Percentiles rank a stretch among this genome's conserved stretches.
Evolutionary conservation across 1,140 invertebrate species (phyloP).

Genomic region (Rhopalosiphum maidis): DNA sequence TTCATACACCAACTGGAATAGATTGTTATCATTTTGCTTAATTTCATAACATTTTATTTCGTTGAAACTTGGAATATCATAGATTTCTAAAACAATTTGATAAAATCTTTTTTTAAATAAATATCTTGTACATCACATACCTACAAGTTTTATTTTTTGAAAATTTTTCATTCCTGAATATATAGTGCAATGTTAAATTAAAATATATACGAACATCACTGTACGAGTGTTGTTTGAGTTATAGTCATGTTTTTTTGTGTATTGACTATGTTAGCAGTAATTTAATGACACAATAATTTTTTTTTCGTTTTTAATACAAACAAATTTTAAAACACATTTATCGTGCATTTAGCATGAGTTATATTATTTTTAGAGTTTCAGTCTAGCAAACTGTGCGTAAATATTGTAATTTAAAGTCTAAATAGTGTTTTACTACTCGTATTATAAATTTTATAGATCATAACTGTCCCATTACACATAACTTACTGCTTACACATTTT

Average conservation of each 20-base stretch:
- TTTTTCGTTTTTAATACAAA: constrained; percentile 28
- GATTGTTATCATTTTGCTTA: not conserved
- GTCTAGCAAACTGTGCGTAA: not conserved
- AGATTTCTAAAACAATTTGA: not conserved
- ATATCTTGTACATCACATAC: not conserved
- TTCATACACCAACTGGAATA: not conserved
- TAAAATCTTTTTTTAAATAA: not conserved
- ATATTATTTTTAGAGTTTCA: constrained; percentile 35
- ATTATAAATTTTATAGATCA: constrained; percentile 22
- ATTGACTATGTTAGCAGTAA: not conserved
- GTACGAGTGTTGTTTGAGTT: not conserved
- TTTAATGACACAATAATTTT: constrained; percentile 4
- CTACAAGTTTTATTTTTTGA: not conserved
- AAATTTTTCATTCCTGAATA: not conserved
- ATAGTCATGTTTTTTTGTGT: not conserved
- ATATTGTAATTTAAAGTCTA: constrained; percentile 30
- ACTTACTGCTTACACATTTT: constrained; percentile 16
- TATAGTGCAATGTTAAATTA: not conserved
- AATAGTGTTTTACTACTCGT: not conserved
- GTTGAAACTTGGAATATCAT: not conserved
- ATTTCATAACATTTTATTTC: not conserved
- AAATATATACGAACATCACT: not conserved
- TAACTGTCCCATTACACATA: constrained; percentile 42
- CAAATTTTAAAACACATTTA: constrained; percentile 31
- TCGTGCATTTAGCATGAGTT: not conserved